These are phyloP conservation scores for Diabrotica balteata DNA, from an alignment of 2,888 invertebrate species.

Conservation along the genomic window DNA sequence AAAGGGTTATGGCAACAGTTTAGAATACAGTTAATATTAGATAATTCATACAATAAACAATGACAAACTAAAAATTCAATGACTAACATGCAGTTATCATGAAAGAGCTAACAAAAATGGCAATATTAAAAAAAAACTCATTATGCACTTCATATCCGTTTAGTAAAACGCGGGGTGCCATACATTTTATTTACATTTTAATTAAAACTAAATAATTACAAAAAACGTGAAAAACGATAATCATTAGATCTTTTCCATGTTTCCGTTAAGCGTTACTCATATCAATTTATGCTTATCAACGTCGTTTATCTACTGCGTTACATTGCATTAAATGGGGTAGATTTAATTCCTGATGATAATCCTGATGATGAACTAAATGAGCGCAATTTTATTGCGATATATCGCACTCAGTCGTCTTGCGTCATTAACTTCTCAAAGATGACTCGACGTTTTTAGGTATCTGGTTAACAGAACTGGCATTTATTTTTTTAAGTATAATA, in stretches of 20 bases:
- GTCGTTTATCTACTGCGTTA: constrained; percentile 17
- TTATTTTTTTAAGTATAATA: constrained; percentile 2
- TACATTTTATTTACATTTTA: too few relatives aligned
- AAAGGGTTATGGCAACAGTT: too few relatives aligned
- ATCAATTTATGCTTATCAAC: constrained; percentile 13
- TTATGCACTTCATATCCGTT: too few relatives aligned
- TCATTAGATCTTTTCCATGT: background rate
- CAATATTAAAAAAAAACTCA: too few relatives aligned
- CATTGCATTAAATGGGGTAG: constrained; percentile 19
- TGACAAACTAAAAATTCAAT: too few relatives aligned
- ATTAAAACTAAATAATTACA: background rate
- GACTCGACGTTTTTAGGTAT: constrained; percentile 6
- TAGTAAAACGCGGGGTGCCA: too few relatives aligned
- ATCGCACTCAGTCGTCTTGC: constrained; percentile 12
- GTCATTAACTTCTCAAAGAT: constrained; percentile 8
- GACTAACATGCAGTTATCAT: too few relatives aligned
- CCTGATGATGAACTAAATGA: constrained; percentile 24
- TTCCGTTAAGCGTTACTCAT: background rate
- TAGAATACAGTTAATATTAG: too few relatives aligned
- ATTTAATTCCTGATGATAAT: constrained; percentile 23
- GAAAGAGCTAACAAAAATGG: too few relatives aligned
- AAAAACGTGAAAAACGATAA: background rate
- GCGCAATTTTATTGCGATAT: constrained; percentile 18
- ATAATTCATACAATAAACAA: too few relatives aligned
- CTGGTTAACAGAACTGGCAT: too few relatives aligned